Evolutionary conservation across 2,888 invertebrate genomes (phyloP).

Genomic region (Danaus chrysippus): DNA sequence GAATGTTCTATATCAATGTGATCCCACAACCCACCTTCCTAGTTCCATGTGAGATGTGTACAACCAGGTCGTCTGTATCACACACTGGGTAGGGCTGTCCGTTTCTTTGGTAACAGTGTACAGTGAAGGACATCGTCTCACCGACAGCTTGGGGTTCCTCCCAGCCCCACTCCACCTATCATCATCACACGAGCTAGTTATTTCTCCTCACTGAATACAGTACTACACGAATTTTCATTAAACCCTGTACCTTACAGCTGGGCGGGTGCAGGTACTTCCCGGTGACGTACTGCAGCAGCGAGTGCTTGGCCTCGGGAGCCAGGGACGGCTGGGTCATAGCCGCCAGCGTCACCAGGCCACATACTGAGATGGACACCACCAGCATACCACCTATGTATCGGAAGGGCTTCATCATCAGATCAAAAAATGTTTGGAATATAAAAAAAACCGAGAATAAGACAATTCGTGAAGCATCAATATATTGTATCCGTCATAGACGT

Average conservation of each 20-base stretch:
- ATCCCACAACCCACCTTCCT: slow-evolving; percentile 78
- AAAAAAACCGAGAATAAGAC: not conserved
- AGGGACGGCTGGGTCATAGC: slow-evolving; percentile 95
- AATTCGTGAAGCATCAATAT: too few relatives aligned
- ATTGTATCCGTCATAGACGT: too few relatives aligned
- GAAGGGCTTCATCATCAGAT: too few relatives aligned
- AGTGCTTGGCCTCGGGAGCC: slow-evolving; percentile 94
- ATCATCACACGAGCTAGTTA: not conserved
- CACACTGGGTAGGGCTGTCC: slow-evolving; percentile 97
- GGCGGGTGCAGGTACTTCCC: slow-evolving; percentile 94
- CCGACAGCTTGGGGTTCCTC: slow-evolving; percentile 93
- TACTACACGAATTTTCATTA: not conserved
- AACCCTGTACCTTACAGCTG: slow-evolving; percentile 82
- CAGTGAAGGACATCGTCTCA: slow-evolving; percentile 93
- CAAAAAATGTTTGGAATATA: not conserved
- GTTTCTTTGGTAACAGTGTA: slow-evolving; percentile 94
- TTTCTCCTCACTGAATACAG: not conserved
- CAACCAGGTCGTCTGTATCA: slow-evolving; percentile 93
- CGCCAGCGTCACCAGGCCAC: slow-evolving; percentile 92
- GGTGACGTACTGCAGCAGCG: slow-evolving; percentile 93
- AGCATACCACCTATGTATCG: slow-evolving; percentile 86
- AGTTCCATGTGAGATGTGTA: slow-evolving; percentile 92
- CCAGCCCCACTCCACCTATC: slow-evolving; percentile 91
- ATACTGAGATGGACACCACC: slow-evolving; percentile 93
- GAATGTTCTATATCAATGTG: too few relatives aligned